These are phyloP conservation scores for Ceyx melanurus DNA, from an alignment of 2,113 vertebrate species.

Conservation along the genomic window DNA sequence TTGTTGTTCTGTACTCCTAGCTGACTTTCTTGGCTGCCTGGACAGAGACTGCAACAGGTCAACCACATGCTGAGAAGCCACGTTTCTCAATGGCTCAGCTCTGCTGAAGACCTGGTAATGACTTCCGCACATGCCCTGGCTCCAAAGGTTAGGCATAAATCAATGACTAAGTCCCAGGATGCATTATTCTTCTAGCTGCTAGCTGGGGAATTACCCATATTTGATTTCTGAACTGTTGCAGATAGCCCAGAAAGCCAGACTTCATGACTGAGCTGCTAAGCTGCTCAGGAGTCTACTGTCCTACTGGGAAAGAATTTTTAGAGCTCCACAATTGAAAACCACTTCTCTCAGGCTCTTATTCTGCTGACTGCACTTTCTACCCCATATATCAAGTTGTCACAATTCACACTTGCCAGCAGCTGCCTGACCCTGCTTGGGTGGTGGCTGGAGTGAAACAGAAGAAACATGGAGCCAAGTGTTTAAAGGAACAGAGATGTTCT, in stretches of 20 bases:
- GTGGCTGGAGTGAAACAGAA: not conserved
- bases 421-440: constrained; percentile 24
- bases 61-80: not conserved
- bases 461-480: not conserved
- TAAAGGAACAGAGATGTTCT: constrained; percentile 13
- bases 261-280: not conserved
- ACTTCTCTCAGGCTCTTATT: not conserved
- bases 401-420: constrained; percentile 14
- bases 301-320: not conserved
- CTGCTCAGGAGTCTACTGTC: not conserved
- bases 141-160: constrained; percentile 22
- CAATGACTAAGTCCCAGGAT: not conserved
- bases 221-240: constrained; percentile 2
- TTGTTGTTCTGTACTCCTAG: not conserved
- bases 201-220: not conserved
- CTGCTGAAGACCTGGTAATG: not conserved
- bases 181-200: not conserved
- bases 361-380: constrained; percentile 25
- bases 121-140: not conserved
- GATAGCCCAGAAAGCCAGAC: not conserved
- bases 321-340: constrained; percentile 13
- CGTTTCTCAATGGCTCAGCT: not conserved
- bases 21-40: not conserved
- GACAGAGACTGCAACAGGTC: not conserved
- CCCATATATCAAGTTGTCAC: not conserved